These are phyloP conservation scores for Sebastes flavidus DNA, from an alignment of 2,797 vertebrate genomes.

Conservation along the genomic window DNA sequence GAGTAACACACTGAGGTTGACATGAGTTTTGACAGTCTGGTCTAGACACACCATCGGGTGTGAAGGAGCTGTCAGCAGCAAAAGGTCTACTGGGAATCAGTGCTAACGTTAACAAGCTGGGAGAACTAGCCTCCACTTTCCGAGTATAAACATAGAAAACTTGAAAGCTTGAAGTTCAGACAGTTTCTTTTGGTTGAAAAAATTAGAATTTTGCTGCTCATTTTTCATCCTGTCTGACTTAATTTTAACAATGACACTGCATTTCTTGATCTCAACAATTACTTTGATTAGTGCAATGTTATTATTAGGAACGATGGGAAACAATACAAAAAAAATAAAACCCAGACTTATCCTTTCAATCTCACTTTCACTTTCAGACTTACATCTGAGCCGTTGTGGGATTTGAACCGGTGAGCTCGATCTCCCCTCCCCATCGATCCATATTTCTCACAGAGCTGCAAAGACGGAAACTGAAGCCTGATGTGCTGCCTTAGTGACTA, in stretches of 20 bases:
- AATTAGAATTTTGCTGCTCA: not conserved
- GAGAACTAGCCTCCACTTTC: not conserved
- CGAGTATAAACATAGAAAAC: not conserved
- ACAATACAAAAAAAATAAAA: not conserved
- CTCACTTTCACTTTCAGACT: not conserved
- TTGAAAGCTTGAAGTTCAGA: too few relatives aligned
- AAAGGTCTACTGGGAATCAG: not conserved
- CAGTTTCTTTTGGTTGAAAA: not conserved
- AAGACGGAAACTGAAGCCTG: conserved; percentile 21
- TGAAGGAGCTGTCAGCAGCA: too few relatives aligned
- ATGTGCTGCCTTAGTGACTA: conserved; percentile 12
- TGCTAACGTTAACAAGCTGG: not conserved
- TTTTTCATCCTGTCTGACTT: not conserved
- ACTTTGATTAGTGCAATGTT: not conserved
- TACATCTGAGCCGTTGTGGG: not conserved
- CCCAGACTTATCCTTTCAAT: not conserved
- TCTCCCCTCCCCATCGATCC: conserved; percentile 1
- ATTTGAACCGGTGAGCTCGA: not conserved
- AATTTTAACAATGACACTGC: not conserved
- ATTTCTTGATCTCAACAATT: not conserved
- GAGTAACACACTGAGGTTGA: not conserved
- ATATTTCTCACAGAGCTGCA: not conserved
- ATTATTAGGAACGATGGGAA: not conserved
- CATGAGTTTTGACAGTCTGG: not conserved
- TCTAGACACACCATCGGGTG: too few relatives aligned